A percentile compares a stretch with the other conserved stretches of the same genome.
Conservation (phyloP, 1,140 invertebrate genomes). For the Dreissena polymorpha region DNA sequence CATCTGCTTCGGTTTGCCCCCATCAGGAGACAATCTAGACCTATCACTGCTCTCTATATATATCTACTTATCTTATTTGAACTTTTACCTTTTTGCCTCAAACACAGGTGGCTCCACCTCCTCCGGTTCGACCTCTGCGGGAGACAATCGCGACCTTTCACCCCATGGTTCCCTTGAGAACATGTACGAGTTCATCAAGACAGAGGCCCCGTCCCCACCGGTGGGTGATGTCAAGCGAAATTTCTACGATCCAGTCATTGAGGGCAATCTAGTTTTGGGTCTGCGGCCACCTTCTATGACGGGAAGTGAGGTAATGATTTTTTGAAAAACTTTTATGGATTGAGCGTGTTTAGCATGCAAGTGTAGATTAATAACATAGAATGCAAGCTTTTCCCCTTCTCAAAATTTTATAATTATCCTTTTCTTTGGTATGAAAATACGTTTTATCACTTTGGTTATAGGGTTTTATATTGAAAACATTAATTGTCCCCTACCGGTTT, state of each 20-base stretch:
- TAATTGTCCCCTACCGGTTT: no score
- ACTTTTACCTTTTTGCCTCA: no score
- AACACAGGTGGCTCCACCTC: conserved; percentile 64
- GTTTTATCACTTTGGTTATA: not conserved
- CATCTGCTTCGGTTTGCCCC: no score
- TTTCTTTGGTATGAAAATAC: no score
- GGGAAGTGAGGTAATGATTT: conserved; percentile 38
- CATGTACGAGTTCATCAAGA: conserved; percentile 74
- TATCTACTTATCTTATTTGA: no score
- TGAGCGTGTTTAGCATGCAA: no score
- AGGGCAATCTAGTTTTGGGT: conserved; percentile 27
- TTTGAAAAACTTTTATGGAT: no score
- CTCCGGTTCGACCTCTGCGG: conserved; percentile 60
- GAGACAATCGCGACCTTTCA: conserved; percentile 70
- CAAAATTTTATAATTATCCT: no score
- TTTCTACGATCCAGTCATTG: conserved; percentile 62
- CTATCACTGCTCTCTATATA: no score
- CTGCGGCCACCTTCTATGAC: conserved; percentile 47
- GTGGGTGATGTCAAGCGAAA: conserved; percentile 51
- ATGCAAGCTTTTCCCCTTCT: no score
- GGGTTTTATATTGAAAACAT: not conserved
- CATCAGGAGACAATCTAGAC: no score
- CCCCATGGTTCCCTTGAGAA: conserved; percentile 74
- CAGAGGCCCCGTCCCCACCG: conserved; percentile 62
- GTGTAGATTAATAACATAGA: no score